Base-by-base conservation (phyloP, 1,140 invertebrate genomes). In the Ceratitis capitata region DNA sequence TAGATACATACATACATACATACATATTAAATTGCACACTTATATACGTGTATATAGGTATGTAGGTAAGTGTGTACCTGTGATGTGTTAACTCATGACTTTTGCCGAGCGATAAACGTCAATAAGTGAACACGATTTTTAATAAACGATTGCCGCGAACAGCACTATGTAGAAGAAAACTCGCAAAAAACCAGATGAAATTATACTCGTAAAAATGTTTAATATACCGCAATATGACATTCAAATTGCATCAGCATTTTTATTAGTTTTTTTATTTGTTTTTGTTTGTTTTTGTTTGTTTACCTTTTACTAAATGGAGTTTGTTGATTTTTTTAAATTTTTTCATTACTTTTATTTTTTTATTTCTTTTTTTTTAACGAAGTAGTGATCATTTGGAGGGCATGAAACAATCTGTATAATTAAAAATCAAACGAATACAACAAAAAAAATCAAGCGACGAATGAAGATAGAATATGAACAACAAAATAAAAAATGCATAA, bases 231-330 rank as follows among this genome's bases (percentile, higher is more conserved):
- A 78, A 78, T 78, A 78, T 23, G 69, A 78, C 32, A 78, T 42
- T 42, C 19, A 78, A 78, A 78, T 78, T 78, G 69, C 69, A 78
- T 78, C 69, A 78, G 69, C 69, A 7, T 42, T 78, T 78, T 78
- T 45, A 78, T 45, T 6, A 23, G 14, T 47, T 78, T 78, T 78
- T 78, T n/a, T 78, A 10, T 78, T 9, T 61, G n/a, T 61, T 26
- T 61, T 61, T 19, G n/a, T 42, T 78, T 78, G n/a, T n/a, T n/a
- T n/a, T n/a, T n/a, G n/a, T n/a, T n/a, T n/a, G n/a, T 16, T 61
- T 61, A 26, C 23, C 51, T 35, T 9, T 45, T 78, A 78, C 42
- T 78, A 45, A 78, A 42, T 78, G 39, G 26, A 78, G 69, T 45
- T 78, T 39, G 35, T 23, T 39, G 39, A 45, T 78, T n/a, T 26